Conservation (phyloP, 1,140 invertebrate species). For the Tetragonula clypearis region DNA sequence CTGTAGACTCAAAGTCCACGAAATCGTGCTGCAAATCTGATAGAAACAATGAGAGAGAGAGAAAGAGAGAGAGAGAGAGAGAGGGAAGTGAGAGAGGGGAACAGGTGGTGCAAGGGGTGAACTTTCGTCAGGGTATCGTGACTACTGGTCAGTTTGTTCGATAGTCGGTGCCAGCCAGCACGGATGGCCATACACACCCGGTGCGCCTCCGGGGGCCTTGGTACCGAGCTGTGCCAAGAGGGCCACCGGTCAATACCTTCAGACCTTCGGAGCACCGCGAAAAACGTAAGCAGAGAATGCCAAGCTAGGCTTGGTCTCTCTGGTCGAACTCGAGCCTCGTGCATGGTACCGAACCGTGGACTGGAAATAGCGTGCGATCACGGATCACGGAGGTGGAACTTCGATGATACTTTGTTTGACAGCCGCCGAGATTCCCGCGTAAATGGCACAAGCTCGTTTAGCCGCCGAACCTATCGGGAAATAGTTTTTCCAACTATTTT, state of each 20-base stretch:
- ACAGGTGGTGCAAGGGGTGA: slow-evolving; percentile 55
- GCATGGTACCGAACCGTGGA: slow-evolving; percentile 38
- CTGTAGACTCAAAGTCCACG: no score
- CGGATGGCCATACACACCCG: slow-evolving; percentile 77
- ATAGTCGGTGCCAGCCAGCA: slow-evolving; percentile 81
- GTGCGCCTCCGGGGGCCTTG: slow-evolving; percentile 75
- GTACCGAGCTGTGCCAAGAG: slow-evolving; percentile 81
- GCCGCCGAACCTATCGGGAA: no score
- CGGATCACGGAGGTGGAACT: neutral
- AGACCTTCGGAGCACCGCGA: slow-evolving; percentile 71
- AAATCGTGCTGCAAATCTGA: no score
- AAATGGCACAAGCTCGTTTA: neutral
- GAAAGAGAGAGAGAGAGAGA: no score
- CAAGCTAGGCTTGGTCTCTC: slow-evolving; percentile 32
- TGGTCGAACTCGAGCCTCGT: slow-evolving; percentile 40
- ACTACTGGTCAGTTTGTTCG: slow-evolving; percentile 83
- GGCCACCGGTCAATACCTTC: slow-evolving; percentile 82
- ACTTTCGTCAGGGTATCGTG: slow-evolving; percentile 77
- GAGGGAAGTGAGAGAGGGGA: neutral
- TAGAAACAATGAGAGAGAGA: no score
- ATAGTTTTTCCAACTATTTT: no score
- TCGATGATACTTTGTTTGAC: neutral
- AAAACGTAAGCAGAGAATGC: slow-evolving; percentile 57
- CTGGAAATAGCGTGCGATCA: slow-evolving; percentile 23
- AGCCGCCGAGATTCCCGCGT: neutral